phyloP scores from a whole-genome alignment of 1,140 invertebrate genomes.

The Plectrocnemia conspersa region DNA sequence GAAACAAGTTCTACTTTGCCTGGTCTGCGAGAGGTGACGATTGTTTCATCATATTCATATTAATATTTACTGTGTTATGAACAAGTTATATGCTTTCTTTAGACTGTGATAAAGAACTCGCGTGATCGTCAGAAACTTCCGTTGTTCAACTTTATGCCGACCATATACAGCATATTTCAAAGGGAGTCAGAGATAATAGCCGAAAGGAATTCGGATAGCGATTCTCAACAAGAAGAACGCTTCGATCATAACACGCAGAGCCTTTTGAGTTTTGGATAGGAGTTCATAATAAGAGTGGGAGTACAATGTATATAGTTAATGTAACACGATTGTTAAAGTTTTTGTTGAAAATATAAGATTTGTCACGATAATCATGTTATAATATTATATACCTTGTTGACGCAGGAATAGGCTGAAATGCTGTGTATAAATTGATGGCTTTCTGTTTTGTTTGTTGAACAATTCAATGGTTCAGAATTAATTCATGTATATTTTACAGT shows the following conservation, averaged over 20 bases:
- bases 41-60: background rate
- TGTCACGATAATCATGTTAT: too few relatives aligned
- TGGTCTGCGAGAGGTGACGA: conserved; percentile 37
- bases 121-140: background rate
- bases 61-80: background rate
- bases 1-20: conserved; percentile 52
- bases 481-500: too few relatives aligned
- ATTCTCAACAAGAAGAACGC: conserved; percentile 5
- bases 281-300: too few relatives aligned
- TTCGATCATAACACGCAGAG: background rate
- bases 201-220: background rate
- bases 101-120: conserved; percentile 15
- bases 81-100: background rate
- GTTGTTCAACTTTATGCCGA: conserved; percentile 4
- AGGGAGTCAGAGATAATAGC: background rate
- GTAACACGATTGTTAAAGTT: too few relatives aligned
- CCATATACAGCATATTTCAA: background rate
- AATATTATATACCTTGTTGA: too few relatives aligned
- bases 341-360: too few relatives aligned
- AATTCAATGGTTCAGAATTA: too few relatives aligned
- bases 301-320: too few relatives aligned
- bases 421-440: too few relatives aligned
- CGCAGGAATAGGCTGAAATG: too few relatives aligned
- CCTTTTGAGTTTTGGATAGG: conserved; percentile 7
- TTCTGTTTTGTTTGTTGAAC: too few relatives aligned